phyloP scores from a whole-genome alignment of 2,797 vertebrate species.

The Fistularia tabacaria region DNA sequence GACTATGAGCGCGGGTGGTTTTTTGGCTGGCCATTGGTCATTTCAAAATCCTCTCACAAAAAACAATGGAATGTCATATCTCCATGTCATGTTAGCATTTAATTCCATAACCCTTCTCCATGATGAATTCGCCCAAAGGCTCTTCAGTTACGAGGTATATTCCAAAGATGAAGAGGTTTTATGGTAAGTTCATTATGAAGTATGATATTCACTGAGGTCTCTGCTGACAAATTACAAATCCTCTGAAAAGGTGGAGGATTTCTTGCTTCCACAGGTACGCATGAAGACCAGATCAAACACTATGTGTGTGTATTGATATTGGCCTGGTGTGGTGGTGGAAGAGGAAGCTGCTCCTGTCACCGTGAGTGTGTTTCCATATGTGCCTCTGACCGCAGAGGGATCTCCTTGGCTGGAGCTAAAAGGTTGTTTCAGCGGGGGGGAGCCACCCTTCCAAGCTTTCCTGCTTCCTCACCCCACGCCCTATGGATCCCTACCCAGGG shows the following conservation, averaged over 20 bases:
- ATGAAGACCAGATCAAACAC: conserved; percentile 44
- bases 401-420: conserved; percentile 38
- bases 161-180: too few relatives aligned
- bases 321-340: conserved; percentile 39
- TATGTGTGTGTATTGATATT: conserved; percentile 52
- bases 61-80: too few relatives aligned
- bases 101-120: too few relatives aligned
- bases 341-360: conserved; percentile 55
- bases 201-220: too few relatives aligned
- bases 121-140: too few relatives aligned
- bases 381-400: conserved; percentile 29
- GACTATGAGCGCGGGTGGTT: neutral
- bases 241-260: neutral
- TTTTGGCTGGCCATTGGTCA: too few relatives aligned
- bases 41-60: too few relatives aligned
- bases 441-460: conserved; percentile 52
- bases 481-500: conserved; percentile 50
- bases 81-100: too few relatives aligned
- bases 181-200: too few relatives aligned
- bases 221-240: neutral
- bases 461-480: conserved; percentile 47
- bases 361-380: conserved; percentile 28
- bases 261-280: neutral
- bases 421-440: conserved; percentile 33
- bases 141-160: too few relatives aligned